These are phyloP conservation scores for Elegia similella DNA, from an alignment of 2,888 invertebrate species.

Conservation along the genomic window DNA sequence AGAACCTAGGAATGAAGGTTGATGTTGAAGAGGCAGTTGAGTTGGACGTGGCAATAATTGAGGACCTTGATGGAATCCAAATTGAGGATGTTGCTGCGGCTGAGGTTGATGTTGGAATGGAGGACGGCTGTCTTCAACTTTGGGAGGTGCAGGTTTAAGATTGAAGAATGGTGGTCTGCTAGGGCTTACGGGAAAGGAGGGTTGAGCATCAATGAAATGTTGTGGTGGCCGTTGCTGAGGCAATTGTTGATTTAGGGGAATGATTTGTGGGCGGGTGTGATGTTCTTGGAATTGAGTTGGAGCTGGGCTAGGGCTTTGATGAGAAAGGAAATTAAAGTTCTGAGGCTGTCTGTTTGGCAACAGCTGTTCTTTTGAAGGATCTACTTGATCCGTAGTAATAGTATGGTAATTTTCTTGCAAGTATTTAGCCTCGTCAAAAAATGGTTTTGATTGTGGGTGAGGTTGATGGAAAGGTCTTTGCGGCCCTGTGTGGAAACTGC, in stretches of 20 bases:
- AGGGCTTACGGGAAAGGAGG: conserved; percentile 55
- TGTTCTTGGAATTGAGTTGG: conserved; percentile 62
- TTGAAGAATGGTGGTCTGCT: conserved; percentile 69
- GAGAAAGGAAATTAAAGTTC: conserved; percentile 52
- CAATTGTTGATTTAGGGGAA: conserved; percentile 69
- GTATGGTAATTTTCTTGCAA: conserved; percentile 79
- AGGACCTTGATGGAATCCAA: conserved; percentile 71
- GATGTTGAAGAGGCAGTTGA: conserved; percentile 45
- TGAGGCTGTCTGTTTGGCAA: conserved; percentile 58
- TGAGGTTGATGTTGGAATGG: conserved; percentile 59
- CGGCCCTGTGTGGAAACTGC: conserved; percentile 73
- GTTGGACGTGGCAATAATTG: conserved; percentile 57
- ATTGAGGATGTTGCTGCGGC: conserved; percentile 54
- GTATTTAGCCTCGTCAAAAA: conserved; percentile 76
- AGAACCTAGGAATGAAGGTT: conserved; percentile 51
- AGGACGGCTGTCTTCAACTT: conserved; percentile 63
- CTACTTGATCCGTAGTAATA: conserved; percentile 73
- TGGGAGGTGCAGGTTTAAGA: conserved; percentile 71
- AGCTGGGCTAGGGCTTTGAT: conserved; percentile 56
- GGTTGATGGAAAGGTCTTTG: conserved; percentile 77
- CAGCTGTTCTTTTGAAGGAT: conserved; percentile 66
- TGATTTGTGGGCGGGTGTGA: conserved; percentile 53
- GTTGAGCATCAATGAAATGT: conserved; percentile 63
- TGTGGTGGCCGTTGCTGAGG: conserved; percentile 71
- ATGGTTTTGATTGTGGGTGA: conserved; percentile 58